Percentiles rank a stretch among this genome's conserved stretches.
Conservation (phyloP, 2,797 vertebrate species). For the Pipistrellus nathusii region DNA sequence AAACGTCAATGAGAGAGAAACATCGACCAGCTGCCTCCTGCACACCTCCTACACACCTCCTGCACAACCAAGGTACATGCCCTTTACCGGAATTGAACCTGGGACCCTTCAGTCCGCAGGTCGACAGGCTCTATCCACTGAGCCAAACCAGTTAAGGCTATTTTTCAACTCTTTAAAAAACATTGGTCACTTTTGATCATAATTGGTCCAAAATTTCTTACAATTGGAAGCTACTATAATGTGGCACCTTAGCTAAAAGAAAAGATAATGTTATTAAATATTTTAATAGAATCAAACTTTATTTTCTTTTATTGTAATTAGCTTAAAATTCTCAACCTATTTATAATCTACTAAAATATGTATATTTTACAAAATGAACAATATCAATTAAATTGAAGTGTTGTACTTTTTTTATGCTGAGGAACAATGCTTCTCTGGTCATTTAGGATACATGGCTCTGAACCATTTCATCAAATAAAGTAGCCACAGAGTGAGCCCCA, state of each 20-base stretch:
- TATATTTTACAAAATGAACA: slow-evolving; percentile 13
- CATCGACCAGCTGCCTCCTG: no score
- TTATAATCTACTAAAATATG: not conserved
- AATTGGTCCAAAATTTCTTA: not conserved
- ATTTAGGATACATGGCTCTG: not conserved
- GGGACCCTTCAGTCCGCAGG: no score
- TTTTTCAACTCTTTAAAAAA: slow-evolving; percentile 17
- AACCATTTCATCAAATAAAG: not conserved
- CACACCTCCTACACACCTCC: no score
- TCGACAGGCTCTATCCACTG: no score
- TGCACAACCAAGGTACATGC: no score
- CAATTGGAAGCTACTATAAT: not conserved
- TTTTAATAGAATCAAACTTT: not conserved
- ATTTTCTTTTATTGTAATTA: not conserved
- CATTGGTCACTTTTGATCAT: not conserved
- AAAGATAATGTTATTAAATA: not conserved
- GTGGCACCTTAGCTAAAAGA: not conserved
- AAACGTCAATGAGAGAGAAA: no score
- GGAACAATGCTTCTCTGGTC: not conserved
- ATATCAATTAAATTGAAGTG: not conserved
- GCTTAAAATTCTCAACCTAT: not conserved
- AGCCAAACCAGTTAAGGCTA: no score
- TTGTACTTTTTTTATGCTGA: not conserved
- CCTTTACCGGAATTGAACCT: no score
- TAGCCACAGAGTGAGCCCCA: not conserved